phyloP scores from a whole-genome alignment of 2,113 vertebrate species.

The Microtus richardsoni region DNA sequence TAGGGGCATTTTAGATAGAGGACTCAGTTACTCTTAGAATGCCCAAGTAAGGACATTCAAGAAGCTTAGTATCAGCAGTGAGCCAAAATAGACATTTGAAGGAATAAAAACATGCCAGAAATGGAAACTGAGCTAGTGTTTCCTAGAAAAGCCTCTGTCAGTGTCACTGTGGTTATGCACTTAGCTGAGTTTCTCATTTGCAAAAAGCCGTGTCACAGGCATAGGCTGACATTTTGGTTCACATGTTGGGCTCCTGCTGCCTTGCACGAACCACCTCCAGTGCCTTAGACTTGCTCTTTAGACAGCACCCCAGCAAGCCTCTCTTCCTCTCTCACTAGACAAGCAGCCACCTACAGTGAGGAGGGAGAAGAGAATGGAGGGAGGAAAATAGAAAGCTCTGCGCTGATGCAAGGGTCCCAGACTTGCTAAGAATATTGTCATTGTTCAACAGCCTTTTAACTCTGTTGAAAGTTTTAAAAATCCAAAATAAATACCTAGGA shows the following conservation, averaged over 20 bases:
- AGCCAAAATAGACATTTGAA: conserved; percentile 38
- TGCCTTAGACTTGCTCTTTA: conserved; percentile 10
- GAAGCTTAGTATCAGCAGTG: conserved; percentile 19
- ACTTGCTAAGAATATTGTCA: neutral
- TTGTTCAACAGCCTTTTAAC: conserved; percentile 36
- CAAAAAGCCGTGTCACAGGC: neutral
- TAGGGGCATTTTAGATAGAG: neutral
- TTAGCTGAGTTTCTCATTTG: conserved; percentile 45
- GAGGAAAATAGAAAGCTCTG: neutral
- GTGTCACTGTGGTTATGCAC: conserved; percentile 62
- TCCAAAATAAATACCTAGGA: neutral
- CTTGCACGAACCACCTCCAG: neutral
- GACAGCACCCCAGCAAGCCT: conserved; percentile 28
- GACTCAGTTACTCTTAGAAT: conserved; percentile 43
- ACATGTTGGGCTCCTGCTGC: neutral
- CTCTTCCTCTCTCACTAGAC: neutral
- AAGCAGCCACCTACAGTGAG: neutral
- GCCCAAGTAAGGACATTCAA: conserved; percentile 35
- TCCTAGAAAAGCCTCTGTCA: conserved; percentile 76
- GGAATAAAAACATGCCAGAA: conserved; percentile 38
- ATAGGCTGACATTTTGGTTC: neutral
- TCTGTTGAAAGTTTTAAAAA: conserved; percentile 33
- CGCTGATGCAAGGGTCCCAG: neutral
- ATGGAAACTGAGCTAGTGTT: conserved; percentile 58
- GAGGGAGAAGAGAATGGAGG: neutral